Evolutionary conservation across 2,113 vertebrate species (phyloP), one percentile per base, ranked within the genome.

Genomic region (Burhinus oedicnemus): DNA sequence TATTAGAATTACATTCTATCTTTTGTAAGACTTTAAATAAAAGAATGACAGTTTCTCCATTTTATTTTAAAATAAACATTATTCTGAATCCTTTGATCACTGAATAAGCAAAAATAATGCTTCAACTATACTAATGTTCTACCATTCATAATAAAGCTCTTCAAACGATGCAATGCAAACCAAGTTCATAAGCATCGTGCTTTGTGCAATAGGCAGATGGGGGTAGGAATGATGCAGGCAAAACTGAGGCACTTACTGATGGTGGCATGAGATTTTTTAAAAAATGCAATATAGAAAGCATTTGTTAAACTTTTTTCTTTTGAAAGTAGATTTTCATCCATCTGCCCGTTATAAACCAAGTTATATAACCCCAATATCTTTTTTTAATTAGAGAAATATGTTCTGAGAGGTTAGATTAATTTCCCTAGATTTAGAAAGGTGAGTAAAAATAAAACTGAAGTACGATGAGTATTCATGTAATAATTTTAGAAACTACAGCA

Each of bases 371-470:
- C 65, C 18, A 26, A 10, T 93, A 49, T 72, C 12, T 93, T 64
- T 74, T 57, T 93, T 96, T 93, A 92, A 87, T 91, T 96, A 72
- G 83, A 78, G 45, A 87, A 87, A 54, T 92, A 36, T 42, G n/a
- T 84, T 95, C 94, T 94, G 74, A 85, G 87, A 65, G 60, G 36
- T 65, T 87, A 96, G 70, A 85, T 94, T 79, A 91, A 93, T 95
- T 90, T 89, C 70, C 60, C 93, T 91, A 71, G 72, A 89, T 89
- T 93, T 83, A 84, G 92, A 92, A 93, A 89, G 57, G 78, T 76
- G 84, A 90, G 42, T 95, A 92, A 93, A 96, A 96, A 88, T 78
- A 90, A 90, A 93, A 80, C 71, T 68, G 78, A 93, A 93, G 49
- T 76, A 55, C 90, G 83, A 78, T 95, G 81, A 95, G 72, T 89